phyloP scores from a whole-genome alignment of 1,140 invertebrate species.

The Telenomus remus region DNA sequence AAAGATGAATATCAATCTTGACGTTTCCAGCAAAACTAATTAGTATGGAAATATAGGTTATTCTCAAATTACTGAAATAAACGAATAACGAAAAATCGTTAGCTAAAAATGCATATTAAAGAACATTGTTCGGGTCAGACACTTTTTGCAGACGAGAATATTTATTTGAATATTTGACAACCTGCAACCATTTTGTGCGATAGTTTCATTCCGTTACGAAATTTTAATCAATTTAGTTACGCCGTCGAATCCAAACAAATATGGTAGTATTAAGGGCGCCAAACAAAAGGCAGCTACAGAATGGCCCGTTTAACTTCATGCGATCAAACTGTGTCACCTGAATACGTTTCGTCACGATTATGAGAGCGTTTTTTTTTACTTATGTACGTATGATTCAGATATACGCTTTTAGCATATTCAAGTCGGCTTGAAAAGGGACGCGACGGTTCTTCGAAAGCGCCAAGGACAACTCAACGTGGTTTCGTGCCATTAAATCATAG shows the following conservation, averaged over 20 bases:
- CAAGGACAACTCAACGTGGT: conserved; percentile 49
- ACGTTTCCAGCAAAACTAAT: not conserved
- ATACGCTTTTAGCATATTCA: conserved; percentile 33
- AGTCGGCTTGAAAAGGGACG: conserved; percentile 30
- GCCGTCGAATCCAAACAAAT: conserved; percentile 21
- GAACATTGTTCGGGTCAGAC: too few species aligned
- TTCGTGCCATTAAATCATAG: conserved; percentile 53
- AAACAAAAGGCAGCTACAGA: conserved; percentile 30
- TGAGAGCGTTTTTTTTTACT: conserved; percentile 33
- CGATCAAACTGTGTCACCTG: conserved; percentile 47
- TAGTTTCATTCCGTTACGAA: conserved; percentile 2
- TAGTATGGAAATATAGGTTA: not conserved
- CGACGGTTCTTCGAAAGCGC: conserved; percentile 41
- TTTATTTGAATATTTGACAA: not conserved
- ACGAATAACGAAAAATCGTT: too few species aligned
- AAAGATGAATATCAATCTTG: not conserved
- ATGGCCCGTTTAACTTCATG: conserved; percentile 33
- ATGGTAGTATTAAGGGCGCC: conserved; percentile 29
- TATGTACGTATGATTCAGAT: conserved; percentile 33
- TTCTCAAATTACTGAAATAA: not conserved
- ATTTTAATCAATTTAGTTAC: conserved; percentile 38
- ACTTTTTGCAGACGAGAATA: not conserved
- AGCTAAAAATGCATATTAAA: too few species aligned
- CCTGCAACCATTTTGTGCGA: not conserved
- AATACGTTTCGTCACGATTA: conserved; percentile 45